phyloP scores from a whole-genome alignment of 2,113 vertebrate genomes.

The Ailurus styani region DNA sequence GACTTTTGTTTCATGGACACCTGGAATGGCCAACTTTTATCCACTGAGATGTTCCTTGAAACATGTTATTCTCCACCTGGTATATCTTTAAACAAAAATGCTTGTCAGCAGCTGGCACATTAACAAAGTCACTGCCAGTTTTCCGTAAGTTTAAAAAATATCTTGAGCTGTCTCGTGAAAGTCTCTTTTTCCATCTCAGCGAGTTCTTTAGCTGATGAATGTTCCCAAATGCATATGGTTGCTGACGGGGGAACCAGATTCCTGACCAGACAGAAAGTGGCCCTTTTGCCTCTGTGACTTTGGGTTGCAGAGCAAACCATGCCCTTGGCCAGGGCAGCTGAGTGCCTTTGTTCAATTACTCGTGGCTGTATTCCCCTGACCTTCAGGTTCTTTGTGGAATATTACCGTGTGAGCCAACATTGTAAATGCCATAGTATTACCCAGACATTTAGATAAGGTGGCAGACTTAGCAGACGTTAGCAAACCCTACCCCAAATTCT shows the following conservation, averaged over 20 bases:
- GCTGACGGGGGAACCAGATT: conserved; percentile 43
- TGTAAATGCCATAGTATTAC: neutral
- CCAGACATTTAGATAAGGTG: neutral
- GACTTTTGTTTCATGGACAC: neutral
- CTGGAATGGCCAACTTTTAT: neutral
- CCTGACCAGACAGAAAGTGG: conserved; percentile 69
- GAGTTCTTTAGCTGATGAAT: conserved; percentile 69
- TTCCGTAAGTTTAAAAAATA: conserved; percentile 70
- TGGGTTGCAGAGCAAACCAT: conserved; percentile 61
- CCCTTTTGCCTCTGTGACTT: conserved; percentile 50
- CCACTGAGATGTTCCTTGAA: neutral
- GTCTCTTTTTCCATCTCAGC: conserved; percentile 77
- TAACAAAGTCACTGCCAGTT: conserved; percentile 69
- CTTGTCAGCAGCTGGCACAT: conserved; percentile 71
- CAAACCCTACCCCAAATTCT: neutral
- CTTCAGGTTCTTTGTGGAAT: neutral
- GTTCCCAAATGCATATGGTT: conserved; percentile 67
- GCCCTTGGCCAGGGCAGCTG: conserved; percentile 50
- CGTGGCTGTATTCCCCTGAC: neutral
- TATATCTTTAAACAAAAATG: conserved; percentile 72
- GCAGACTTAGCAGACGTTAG: neutral
- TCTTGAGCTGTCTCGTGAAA: conserved; percentile 73
- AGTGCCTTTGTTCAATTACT: neutral
- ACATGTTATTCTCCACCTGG: neutral
- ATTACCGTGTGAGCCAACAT: neutral